Evolutionary conservation across 53 echinoderm and acorn worm genomes (phyloP), one percentile per base, ranked within the genome.

Genomic region (Antedon mediterranea): DNA sequence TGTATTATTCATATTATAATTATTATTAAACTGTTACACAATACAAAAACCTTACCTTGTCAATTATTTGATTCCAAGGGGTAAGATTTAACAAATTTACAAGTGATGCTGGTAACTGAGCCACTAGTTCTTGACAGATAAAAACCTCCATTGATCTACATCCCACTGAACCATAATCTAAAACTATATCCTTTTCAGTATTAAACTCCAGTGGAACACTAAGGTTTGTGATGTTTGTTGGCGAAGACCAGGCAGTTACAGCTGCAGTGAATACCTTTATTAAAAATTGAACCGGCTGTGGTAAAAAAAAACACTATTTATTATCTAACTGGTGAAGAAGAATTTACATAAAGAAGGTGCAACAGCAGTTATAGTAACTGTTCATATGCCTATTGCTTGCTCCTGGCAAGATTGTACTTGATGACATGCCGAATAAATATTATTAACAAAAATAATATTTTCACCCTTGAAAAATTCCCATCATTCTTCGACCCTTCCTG

Each of bases 31-130:
- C 37, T 37, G 37, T 37, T 11, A 37, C 11, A 37, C 37, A 37
- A 37, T 37, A 37, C 37, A 37, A 6, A 6, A 6, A 37, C 4
- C 11, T 37, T 81, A 90, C 91, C 91, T 91, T 91, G 26, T 86
- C 83, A 5, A 84, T 86, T 9, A 88, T 72, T 71, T 88, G 91
- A 28, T 79, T 80, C 91, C 91, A 91, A 27, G 88, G 91, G 33
- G 86, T 75, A 29, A 31, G 74, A 30, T 80, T 33, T 73, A 91
- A 79, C 13, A 91, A 43, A 3, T 32, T 34, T 28, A 72, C 76
- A 31, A 91, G 29, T 30, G 83, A 78, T 30, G 83, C 71, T 1
- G 91, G 71, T 28, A 88, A 26, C 9, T 88, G 42, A 29, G 74
- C 32, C n/a, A 78, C 14, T 29, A 85, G 30, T 32, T 77, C 78